Evolutionary conservation across 2,888 invertebrate species (phyloP).

Genomic region (Drosophila siamana): DNA sequence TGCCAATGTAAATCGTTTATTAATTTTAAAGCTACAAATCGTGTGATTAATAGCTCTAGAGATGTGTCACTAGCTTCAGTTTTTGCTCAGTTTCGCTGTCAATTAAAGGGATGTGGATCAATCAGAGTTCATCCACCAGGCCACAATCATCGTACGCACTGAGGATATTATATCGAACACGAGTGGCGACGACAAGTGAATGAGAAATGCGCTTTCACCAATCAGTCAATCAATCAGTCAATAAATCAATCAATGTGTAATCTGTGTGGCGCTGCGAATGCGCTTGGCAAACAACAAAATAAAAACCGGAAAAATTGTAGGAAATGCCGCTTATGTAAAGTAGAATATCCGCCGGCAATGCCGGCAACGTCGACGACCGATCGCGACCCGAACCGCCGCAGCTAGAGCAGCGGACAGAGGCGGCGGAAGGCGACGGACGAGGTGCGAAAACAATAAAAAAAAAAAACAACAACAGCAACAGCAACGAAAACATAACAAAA

Average conservation of each 20-base stretch:
- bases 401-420: slow-evolving; percentile 1
- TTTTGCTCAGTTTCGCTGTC: not conserved
- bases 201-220: slow-evolving; percentile 1
- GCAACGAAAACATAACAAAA: slow-evolving; percentile 36
- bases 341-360: slow-evolving; percentile 80
- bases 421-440: slow-evolving; percentile 36
- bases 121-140: not conserved
- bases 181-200: not conserved
- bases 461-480: slow-evolving; percentile 12
- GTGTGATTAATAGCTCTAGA: too few species aligned
- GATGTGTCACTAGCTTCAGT: too few species aligned
- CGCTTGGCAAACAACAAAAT: slow-evolving; percentile 52
- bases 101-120: not conserved
- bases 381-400: slow-evolving; percentile 23
- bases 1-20: too few species aligned
- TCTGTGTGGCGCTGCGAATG: slow-evolving; percentile 39
- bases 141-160: not conserved
- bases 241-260: slow-evolving; percentile 29
- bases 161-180: not conserved
- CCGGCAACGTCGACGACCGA: slow-evolving; percentile 52
- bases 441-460: slow-evolving; percentile 72
- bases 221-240: slow-evolving; percentile 8
- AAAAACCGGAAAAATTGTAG: slow-evolving; percentile 67
- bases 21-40: too few species aligned
- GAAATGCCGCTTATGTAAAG: slow-evolving; percentile 82